A percentile compares a stretch with the other conserved stretches of the same genome.
Evolutionary conservation across 2,113 vertebrate species (phyloP).

Genomic region (Elephas maximus): DNA sequence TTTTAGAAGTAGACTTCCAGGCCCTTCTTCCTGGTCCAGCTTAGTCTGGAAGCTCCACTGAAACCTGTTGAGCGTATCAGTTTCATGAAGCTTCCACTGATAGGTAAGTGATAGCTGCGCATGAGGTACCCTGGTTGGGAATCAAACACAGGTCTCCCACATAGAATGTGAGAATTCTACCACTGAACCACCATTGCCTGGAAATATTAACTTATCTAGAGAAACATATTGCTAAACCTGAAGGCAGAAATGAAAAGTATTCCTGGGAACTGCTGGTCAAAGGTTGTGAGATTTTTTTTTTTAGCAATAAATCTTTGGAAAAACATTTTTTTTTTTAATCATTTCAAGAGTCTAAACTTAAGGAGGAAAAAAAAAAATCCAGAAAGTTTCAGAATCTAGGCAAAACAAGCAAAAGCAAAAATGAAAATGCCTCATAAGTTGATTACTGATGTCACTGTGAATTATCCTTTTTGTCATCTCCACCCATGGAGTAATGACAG

Average conservation of each 20-base stretch:
- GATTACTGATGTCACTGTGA: conserved; percentile 68
- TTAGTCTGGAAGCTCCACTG: background rate
- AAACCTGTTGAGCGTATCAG: background rate
- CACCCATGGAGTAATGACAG: conserved; percentile 76
- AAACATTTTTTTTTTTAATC: conserved; percentile 22
- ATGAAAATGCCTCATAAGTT: background rate
- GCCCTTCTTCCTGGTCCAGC: background rate
- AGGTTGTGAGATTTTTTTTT: conserved; percentile 61
- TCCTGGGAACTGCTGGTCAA: conserved; percentile 52
- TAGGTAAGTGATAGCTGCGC: background rate
- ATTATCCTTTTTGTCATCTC: conserved; percentile 73
- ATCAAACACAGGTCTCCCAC: background rate
- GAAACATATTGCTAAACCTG: conserved; percentile 76
- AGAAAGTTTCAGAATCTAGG: conserved; percentile 54
- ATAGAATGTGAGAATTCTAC: background rate
- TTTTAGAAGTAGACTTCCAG: background rate
- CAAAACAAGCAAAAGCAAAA: conserved; percentile 72
- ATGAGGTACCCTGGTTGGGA: background rate
- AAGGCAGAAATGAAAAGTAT: conserved; percentile 73
- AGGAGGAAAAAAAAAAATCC: background rate
- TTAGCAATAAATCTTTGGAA: conserved; percentile 66
- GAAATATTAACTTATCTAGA: conserved; percentile 77
- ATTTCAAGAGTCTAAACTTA: conserved; percentile 11
- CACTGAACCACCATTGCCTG: background rate
- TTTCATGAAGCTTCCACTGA: background rate